These are phyloP conservation scores for Polymixis flavicincta DNA, from an alignment of 2,888 invertebrate genomes.

Conservation along the genomic window DNA sequence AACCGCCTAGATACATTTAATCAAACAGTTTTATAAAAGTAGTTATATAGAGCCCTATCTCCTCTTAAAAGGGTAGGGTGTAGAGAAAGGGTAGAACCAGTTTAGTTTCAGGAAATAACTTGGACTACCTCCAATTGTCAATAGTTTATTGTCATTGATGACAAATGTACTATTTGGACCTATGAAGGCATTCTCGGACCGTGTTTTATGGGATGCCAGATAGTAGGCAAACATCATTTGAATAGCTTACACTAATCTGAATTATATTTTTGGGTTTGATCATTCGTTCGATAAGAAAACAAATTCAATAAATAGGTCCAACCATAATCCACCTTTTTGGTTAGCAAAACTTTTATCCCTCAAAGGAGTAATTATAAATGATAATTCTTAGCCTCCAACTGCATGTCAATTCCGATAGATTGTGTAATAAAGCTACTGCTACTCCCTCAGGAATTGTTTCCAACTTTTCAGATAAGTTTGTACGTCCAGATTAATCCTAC, in stretches of 20 bases:
- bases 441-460: background rate
- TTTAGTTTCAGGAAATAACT: background rate
- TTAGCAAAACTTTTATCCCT: background rate
- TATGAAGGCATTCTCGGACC: background rate
- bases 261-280: background rate
- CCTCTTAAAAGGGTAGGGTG: background rate
- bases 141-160: background rate
- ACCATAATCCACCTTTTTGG: background rate
- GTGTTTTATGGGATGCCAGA: background rate
- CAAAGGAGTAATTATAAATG: constrained; percentile 13
- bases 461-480: background rate
- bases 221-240: background rate
- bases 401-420: constrained; percentile 8
- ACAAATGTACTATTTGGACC: background rate
- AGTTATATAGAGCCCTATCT: background rate
- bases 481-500: background rate
- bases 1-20: background rate
- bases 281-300: background rate
- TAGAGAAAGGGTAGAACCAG: background rate
- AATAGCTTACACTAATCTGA: background rate
- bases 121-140: background rate
- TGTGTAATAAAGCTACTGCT: background rate
- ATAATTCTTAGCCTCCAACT: background rate
- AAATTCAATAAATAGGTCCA: background rate
- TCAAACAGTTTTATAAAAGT: background rate